phyloP scores from a whole-genome alignment of 2,888 invertebrate genomes.

The Antheraea yamamai region DNA sequence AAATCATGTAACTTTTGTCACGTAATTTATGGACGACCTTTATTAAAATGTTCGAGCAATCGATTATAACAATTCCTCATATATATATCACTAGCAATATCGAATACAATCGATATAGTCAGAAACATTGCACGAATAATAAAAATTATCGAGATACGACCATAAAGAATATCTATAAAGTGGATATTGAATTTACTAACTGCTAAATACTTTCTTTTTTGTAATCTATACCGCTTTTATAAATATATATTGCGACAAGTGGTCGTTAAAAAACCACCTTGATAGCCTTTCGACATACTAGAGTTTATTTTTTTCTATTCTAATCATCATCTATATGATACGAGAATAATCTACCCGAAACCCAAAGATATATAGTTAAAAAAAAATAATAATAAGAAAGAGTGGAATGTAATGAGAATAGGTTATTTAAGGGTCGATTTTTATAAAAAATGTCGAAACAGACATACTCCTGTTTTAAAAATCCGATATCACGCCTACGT shows the following conservation, averaged over 20 bases:
- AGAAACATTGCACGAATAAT: neutral
- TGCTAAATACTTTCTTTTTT: neutral
- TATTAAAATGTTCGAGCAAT: neutral
- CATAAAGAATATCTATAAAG: neutral
- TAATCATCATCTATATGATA: neutral
- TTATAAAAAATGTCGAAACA: too few relatives aligned
- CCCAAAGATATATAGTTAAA: neutral
- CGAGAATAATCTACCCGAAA: neutral
- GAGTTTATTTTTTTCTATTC: neutral
- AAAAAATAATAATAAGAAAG: slow-evolving; percentile 30
- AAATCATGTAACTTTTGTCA: too few relatives aligned
- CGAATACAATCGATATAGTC: neutral
- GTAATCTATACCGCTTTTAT: neutral
- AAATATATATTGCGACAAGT: neutral
- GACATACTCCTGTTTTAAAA: neutral
- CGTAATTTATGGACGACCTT: too few relatives aligned
- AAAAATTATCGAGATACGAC: neutral
- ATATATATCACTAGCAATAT: neutral
- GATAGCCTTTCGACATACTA: neutral
- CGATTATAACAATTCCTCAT: neutral
- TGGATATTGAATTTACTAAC: neutral
- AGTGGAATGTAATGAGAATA: slow-evolving; percentile 29
- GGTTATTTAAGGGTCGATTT: neutral
- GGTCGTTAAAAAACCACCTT: neutral
- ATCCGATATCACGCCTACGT: too few relatives aligned